Percentiles rank a stretch among this genome's conserved stretches.
phyloP scores from a whole-genome alignment of 2,113 vertebrate genomes.

The Numenius arquata region DNA sequence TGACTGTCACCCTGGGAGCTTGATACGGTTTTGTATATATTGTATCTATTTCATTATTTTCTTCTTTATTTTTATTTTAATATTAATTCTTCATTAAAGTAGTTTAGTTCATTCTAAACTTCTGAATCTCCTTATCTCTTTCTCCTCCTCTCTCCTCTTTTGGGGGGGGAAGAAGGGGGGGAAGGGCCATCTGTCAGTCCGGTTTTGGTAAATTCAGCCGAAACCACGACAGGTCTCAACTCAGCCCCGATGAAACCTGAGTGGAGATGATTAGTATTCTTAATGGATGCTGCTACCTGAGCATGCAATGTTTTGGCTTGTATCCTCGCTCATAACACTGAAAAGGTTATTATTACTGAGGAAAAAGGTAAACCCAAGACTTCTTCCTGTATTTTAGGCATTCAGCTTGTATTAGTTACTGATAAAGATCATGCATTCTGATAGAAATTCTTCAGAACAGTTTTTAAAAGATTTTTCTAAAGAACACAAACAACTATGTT shows the following conservation, averaged over 20 bases:
- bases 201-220: no score
- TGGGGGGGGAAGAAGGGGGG: no score
- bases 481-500: neutral
- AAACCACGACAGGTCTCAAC: no score
- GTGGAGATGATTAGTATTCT: neutral
- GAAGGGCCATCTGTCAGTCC: no score
- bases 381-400: neutral
- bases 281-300: neutral
- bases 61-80: no score
- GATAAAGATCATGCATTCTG: neutral
- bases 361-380: neutral
- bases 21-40: no score
- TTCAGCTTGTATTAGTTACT: neutral
- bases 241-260: neutral
- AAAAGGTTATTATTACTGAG: neutral
- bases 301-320: neutral
- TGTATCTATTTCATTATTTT: no score
- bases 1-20: no score
- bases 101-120: no score
- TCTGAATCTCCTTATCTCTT: no score
- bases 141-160: no score
- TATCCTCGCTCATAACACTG: neutral
- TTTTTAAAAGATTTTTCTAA: neutral
- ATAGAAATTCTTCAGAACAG: neutral
- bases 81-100: no score